phyloP scores from a whole-genome alignment of 2,113 vertebrate genomes.

The Neomonachus schauinslandi region DNA sequence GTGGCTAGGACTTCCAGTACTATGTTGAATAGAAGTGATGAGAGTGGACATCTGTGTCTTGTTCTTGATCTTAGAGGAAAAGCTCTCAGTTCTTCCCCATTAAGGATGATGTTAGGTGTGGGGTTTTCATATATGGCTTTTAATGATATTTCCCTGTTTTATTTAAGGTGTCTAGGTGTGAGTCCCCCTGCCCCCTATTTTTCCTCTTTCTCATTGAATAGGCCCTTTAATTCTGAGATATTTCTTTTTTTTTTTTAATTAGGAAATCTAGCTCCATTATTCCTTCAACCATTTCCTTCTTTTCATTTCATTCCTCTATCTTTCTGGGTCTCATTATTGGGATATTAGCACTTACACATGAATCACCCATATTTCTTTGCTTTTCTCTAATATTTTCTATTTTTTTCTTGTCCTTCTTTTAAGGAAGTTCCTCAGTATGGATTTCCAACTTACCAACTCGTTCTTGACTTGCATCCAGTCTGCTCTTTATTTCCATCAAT shows the following conservation, averaged over 20 bases:
- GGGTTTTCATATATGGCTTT: neutral
- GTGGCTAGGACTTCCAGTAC: neutral
- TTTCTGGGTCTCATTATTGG: neutral
- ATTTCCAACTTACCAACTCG: neutral
- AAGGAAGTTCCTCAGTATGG: neutral
- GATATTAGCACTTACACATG: neutral
- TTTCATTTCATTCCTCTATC: neutral
- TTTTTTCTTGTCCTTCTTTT: neutral
- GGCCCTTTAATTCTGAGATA: neutral
- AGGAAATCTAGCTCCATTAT: neutral
- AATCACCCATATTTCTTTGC: neutral
- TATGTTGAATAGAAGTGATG: neutral
- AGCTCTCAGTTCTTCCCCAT: neutral
- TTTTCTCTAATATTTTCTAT: neutral
- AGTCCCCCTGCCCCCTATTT: accelerated
- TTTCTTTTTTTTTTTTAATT: neutral
- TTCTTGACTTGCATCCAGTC: neutral
- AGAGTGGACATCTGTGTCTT: neutral
- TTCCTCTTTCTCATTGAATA: neutral
- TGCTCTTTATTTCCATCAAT: neutral
- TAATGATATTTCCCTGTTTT: neutral
- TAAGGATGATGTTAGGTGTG: neutral
- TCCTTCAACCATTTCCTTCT: neutral
- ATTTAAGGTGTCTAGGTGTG: neutral
- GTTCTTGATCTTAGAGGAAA: neutral